phyloP scores from a whole-genome alignment of 2,888 invertebrate species.

The Hecatera dysodea region DNA sequence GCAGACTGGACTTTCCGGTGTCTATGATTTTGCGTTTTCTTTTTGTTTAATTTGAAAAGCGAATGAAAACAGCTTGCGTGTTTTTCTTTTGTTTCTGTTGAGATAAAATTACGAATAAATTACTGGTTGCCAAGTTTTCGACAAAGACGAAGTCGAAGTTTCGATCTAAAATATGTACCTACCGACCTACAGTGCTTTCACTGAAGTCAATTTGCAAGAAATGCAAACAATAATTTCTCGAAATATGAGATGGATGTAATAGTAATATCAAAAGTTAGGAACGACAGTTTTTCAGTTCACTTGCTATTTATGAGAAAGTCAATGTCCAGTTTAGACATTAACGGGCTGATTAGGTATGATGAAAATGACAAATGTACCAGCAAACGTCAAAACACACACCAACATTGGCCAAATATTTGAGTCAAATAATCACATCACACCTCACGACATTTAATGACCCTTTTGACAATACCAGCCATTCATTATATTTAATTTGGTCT shows the following conservation, averaged over 20 bases:
- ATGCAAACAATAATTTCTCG: conserved; percentile 2
- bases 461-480: conserved; percentile 49
- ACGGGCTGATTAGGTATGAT: conserved; percentile 11
- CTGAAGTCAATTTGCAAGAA: neutral
- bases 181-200: neutral
- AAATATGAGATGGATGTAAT: neutral
- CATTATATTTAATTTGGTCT: conserved; percentile 66
- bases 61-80: neutral
- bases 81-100: conserved; percentile 20
- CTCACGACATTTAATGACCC: conserved; percentile 26
- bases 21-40: conserved; percentile 21
- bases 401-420: conserved; percentile 24
- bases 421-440: conserved; percentile 33
- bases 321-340: conserved; percentile 6
- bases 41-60: conserved; percentile 25
- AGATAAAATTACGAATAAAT: conserved; percentile 33
- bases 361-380: conserved; percentile 30
- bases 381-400: conserved; percentile 2
- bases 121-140: conserved; percentile 41
- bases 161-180: neutral
- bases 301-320: conserved; percentile 3
- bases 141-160: conserved; percentile 9
- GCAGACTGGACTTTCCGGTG: conserved; percentile 40
- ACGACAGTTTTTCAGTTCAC: neutral
- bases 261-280: neutral